Percentiles rank a stretch among this genome's conserved stretches.
Conservation (phyloP, 2,113 vertebrate genomes). For the Corythoichthys haematopterus region DNA sequence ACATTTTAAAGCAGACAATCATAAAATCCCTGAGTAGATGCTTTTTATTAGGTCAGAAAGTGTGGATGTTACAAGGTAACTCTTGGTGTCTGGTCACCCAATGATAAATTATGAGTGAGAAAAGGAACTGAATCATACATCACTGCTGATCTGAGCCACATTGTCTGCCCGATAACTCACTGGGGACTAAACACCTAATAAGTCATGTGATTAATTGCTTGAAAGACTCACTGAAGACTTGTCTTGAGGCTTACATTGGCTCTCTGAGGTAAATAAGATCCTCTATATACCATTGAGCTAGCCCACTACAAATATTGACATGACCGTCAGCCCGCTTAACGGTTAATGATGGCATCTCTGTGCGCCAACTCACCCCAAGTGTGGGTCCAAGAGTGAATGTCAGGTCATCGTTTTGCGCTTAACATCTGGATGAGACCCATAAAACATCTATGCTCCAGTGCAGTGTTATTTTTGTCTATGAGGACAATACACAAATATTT, state of each 20-base stretch:
- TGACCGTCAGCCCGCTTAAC: constrained; percentile 42
- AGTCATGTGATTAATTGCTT: not conserved
- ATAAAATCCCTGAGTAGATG: not conserved
- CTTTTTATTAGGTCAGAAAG: not conserved
- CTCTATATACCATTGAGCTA: constrained; percentile 15
- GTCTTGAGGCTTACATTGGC: constrained; percentile 18
- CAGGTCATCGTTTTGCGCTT: not conserved
- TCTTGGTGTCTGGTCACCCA: not conserved
- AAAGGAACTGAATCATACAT: not conserved
- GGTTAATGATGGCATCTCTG: constrained; percentile 31
- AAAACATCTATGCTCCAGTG: constrained; percentile 3
- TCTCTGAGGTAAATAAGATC: constrained; percentile 23
- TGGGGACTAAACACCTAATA: not conserved
- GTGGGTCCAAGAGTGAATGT: constrained; percentile 2
- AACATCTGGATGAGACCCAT: not conserved
- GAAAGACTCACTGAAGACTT: constrained; percentile 14
- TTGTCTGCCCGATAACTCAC: not conserved
- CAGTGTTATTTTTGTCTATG: not conserved
- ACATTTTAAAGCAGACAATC: too few species aligned
- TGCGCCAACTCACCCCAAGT: constrained; percentile 9
- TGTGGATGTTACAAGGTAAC: not conserved
- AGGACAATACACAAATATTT: too few species aligned
- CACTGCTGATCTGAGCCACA: not conserved
- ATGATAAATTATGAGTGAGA: not conserved
- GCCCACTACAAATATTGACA: constrained; percentile 50